Conservation (phyloP, 2,113 vertebrate genomes). For the Campylorhamphus procurvoides region DNA sequence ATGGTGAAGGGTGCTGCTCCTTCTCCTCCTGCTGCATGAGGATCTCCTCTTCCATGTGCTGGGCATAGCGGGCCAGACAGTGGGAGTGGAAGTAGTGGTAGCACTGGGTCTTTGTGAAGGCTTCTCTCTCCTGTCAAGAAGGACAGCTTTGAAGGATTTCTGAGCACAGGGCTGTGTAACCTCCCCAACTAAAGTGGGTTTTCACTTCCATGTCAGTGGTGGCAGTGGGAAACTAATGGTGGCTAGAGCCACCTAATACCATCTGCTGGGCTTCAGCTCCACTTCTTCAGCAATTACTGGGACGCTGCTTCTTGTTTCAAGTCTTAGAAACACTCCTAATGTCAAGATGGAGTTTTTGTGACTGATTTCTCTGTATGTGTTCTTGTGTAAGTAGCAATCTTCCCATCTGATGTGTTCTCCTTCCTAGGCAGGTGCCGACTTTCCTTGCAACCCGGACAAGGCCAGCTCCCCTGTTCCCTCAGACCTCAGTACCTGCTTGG, state of each 20-base stretch:
- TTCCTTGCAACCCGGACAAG: background rate
- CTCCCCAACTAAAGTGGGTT: background rate
- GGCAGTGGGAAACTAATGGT: background rate
- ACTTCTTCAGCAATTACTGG: background rate
- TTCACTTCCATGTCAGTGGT: background rate
- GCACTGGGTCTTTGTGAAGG: constrained; percentile 92
- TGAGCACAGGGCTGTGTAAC: background rate
- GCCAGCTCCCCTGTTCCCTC: background rate
- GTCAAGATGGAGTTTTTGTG: background rate
- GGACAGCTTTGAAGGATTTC: background rate
- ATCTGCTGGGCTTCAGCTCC: background rate
- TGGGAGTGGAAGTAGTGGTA: constrained; percentile 98
- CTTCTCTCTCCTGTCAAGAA: constrained; percentile 85
- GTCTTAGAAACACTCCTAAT: background rate
- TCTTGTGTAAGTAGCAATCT: background rate
- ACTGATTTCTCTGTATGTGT: background rate
- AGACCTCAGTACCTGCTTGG: background rate
- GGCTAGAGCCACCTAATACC: background rate
- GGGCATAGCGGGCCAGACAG: constrained; percentile 90
- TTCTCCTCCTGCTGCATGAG: constrained; percentile 79
- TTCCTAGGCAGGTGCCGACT: background rate
- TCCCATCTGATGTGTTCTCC: background rate
- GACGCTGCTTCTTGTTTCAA: background rate
- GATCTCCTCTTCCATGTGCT: constrained; percentile 88
- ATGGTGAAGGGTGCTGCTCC: constrained; percentile 73